Percentiles rank a stretch among this genome's conserved stretches.
Evolutionary conservation across 2,113 vertebrate genomes (phyloP).

Genomic region (Halichoerus grypus): DNA sequence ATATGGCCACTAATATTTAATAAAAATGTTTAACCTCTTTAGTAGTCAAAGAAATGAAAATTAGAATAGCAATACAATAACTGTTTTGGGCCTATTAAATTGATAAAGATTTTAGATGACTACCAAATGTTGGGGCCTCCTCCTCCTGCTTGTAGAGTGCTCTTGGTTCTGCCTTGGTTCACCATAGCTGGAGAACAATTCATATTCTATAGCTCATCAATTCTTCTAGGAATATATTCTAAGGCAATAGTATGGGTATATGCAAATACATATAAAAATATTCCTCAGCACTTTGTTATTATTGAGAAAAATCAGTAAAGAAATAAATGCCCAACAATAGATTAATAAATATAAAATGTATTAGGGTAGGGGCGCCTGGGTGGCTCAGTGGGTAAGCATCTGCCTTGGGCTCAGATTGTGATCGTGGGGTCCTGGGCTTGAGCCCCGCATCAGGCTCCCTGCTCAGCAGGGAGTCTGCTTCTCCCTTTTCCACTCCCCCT

Average conservation of each 20-base stretch:
- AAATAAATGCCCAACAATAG: neutral
- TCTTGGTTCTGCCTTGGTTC: neutral
- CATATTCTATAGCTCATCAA: neutral
- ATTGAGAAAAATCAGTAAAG: conserved; percentile 19
- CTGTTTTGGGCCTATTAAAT: neutral
- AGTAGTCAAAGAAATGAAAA: conserved; percentile 48
- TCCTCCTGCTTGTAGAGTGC: neutral
- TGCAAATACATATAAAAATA: neutral
- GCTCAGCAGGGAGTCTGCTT: too few relatives aligned
- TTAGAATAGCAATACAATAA: neutral
- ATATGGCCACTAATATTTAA: conserved; percentile 53
- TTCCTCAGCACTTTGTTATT: conserved; percentile 34
- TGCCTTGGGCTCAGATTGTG: too few relatives aligned
- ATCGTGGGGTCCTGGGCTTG: too few relatives aligned
- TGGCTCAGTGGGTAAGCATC: too few relatives aligned
- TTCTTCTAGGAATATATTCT: neutral
- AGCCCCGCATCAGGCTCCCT: too few relatives aligned
- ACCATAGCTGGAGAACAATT: neutral
- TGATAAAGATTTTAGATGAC: conserved; percentile 35
- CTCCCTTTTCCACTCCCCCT: too few relatives aligned
- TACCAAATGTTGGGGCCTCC: neutral
- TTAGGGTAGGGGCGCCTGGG: neutral
- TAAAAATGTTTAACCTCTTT: conserved; percentile 12
- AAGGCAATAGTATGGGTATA: neutral
- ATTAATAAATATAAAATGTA: neutral